A percentile compares a stretch with the other conserved stretches of the same genome.
Conservation (phyloP, 2,113 vertebrate species). For the Neofelis nebulosa region DNA sequence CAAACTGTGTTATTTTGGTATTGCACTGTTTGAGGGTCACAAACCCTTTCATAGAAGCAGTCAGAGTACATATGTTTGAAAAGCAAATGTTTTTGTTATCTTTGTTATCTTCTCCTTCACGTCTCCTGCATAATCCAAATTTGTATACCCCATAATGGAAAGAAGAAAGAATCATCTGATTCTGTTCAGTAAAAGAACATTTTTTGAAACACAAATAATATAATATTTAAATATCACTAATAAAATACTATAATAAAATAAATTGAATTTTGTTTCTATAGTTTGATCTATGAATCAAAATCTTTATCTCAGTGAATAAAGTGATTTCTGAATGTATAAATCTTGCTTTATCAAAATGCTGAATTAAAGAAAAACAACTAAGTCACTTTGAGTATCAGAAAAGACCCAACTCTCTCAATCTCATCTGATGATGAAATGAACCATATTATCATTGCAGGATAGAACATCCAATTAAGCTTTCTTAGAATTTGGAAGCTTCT, state of each 20-base stretch:
- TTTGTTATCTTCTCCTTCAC: neutral
- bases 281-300: slow-evolving; percentile 13
- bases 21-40: neutral
- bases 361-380: slow-evolving; percentile 24
- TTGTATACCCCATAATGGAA: neutral
- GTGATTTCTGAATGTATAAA: neutral
- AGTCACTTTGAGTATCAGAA: slow-evolving; percentile 8
- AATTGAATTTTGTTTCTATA: neutral
- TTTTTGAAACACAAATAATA: neutral
- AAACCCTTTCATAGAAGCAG: neutral
- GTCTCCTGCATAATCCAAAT: neutral
- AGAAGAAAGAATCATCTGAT: neutral
- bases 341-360: slow-evolving; percentile 15
- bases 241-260: neutral
- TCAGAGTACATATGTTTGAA: neutral
- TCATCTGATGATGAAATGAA: slow-evolving; percentile 39
- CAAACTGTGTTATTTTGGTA: neutral
- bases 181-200: neutral
- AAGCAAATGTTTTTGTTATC: neutral
- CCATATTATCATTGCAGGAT: neutral
- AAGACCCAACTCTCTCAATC: slow-evolving; percentile 9
- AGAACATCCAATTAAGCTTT: slow-evolving; percentile 50
- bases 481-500: slow-evolving; percentile 33
- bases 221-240: slow-evolving; percentile 19
- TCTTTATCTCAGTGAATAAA: neutral